A percentile compares a stretch with the other conserved stretches of the same genome.
Conservation (phyloP, 2,113 vertebrate genomes). For the Toxostoma redivivum region DNA sequence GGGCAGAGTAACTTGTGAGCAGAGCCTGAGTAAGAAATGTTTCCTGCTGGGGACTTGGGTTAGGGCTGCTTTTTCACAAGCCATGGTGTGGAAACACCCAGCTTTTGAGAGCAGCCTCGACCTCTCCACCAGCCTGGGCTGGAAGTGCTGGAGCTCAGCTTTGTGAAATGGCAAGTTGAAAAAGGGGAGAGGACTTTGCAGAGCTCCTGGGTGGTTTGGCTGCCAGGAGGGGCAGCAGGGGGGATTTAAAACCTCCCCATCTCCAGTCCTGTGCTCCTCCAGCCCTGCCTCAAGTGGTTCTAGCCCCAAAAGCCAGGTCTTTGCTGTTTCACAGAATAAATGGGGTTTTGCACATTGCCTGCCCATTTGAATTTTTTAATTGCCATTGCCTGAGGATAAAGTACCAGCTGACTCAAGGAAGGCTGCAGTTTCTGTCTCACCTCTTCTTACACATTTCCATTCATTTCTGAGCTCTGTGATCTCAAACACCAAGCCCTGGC, state of each 20-base stretch:
- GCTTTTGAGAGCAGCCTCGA: neutral
- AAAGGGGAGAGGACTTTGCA: neutral
- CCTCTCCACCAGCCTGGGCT: neutral
- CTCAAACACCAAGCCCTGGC: neutral
- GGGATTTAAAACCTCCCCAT: neutral
- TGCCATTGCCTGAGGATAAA: neutral
- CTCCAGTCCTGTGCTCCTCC: neutral
- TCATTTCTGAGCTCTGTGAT: neutral
- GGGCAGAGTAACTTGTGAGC: neutral
- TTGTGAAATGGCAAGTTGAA: neutral
- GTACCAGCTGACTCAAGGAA: neutral
- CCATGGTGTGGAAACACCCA: neutral
- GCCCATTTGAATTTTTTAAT: neutral
- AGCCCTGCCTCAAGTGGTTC: neutral
- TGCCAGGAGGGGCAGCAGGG: neutral
- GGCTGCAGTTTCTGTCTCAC: neutral
- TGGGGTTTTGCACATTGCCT: accelerated
- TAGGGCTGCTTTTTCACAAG: neutral
- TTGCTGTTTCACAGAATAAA: neutral
- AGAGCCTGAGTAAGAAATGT: neutral
- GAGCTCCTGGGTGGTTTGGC: neutral
- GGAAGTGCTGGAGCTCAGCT: neutral
- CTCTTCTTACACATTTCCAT: neutral
- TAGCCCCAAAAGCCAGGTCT: neutral
- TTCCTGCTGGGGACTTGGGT: neutral